Evolutionary conservation across 2,797 vertebrate genomes (phyloP).

Genomic region (Poecilia wingei): DNA sequence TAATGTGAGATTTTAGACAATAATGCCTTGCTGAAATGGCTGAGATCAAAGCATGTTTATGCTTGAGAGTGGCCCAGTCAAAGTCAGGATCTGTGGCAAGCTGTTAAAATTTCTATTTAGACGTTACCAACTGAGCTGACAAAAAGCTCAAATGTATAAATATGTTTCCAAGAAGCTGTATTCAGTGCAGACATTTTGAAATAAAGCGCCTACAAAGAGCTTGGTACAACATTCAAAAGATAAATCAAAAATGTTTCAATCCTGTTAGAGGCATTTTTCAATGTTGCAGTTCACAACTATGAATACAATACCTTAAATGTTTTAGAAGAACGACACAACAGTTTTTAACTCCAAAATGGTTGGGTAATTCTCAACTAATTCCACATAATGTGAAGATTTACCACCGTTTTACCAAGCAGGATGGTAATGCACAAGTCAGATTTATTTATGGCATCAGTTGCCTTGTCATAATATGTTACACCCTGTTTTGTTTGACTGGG

Average conservation of each 20-base stretch:
- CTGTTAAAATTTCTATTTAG: not conserved
- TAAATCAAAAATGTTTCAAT: not conserved
- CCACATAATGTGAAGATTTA: not conserved
- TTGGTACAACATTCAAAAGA: not conserved
- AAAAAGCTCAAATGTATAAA: not conserved
- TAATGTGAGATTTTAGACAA: not conserved
- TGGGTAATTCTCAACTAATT: not conserved
- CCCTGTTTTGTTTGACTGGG: constrained; percentile 32
- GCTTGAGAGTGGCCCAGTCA: not conserved
- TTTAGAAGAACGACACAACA: not conserved
- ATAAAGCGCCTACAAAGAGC: not conserved
- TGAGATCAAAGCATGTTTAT: not conserved
- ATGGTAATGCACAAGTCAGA: constrained; percentile 18
- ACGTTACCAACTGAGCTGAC: not conserved
- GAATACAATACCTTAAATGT: not conserved
- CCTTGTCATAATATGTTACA: constrained; percentile 44
- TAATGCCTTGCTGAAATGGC: too few relatives aligned
- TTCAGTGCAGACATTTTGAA: constrained; percentile 4
- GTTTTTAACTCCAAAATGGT: not conserved
- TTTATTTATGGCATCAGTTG: constrained; percentile 54
- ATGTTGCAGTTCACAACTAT: not conserved
- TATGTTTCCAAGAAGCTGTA: not conserved
- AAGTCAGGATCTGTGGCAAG: not conserved
- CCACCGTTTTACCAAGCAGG: not conserved
- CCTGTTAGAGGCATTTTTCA: not conserved